Evolutionary conservation across 2,113 vertebrate genomes (phyloP).

Genomic region (Struthio camelus): DNA sequence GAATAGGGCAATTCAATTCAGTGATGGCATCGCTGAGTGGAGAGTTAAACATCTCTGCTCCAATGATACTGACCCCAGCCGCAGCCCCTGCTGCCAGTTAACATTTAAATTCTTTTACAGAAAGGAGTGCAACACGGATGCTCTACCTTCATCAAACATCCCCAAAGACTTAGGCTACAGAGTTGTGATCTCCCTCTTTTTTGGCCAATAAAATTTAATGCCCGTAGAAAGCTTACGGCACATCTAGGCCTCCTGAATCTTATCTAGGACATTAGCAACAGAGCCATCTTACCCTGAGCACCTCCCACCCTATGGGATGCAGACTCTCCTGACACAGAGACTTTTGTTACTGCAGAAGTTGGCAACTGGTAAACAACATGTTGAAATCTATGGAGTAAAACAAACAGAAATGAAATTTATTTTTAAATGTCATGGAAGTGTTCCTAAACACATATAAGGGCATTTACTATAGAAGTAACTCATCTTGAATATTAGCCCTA

Average conservation of each 20-base stretch:
- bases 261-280: rapidly evolving
- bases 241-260: background rate
- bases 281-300: rapidly evolving
- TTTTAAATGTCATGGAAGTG: background rate
- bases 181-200: background rate
- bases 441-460: background rate
- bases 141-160: background rate
- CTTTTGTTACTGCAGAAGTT: background rate
- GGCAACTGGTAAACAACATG: background rate
- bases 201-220: background rate
- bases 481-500: background rate
- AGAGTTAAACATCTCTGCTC: background rate
- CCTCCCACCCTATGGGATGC: background rate
- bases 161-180: background rate
- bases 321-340: background rate
- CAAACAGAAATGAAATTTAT: rapidly evolving
- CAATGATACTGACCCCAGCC: no score
- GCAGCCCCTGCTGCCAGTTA: background rate
- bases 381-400: background rate
- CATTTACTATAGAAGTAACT: background rate
- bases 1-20: background rate
- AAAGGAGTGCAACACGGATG: background rate
- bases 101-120: background rate
- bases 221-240: background rate
- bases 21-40: background rate